phyloP scores from a whole-genome alignment of 2,888 invertebrate species.

The Drosophila incognita region DNA sequence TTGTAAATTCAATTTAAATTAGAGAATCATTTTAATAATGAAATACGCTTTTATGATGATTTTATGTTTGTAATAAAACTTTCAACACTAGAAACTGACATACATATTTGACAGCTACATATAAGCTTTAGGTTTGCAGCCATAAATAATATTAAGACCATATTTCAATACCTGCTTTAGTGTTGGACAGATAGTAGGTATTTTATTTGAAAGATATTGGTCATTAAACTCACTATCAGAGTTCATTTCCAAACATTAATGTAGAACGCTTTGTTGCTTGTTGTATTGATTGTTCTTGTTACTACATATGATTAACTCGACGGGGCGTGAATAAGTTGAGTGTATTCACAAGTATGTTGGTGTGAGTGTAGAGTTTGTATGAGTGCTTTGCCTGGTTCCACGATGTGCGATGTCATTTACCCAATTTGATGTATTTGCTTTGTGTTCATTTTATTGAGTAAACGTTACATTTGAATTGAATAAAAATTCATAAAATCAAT shows the following conservation, averaged over 20 bases:
- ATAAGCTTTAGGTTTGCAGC: too few relatives aligned
- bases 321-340: slow-evolving; percentile 5
- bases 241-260: slow-evolving; percentile 9
- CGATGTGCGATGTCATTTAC: slow-evolving; percentile 20
- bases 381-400: slow-evolving; percentile 36
- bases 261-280: slow-evolving; percentile 38
- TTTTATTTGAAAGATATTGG: not conserved
- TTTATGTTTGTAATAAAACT: not conserved
- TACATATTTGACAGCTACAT: not conserved
- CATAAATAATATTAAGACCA: too few relatives aligned
- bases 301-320: slow-evolving; percentile 20
- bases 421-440: slow-evolving; percentile 11
- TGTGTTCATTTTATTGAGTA: slow-evolving; percentile 2
- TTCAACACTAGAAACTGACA: not conserved
- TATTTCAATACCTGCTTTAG: not conserved
- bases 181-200: not conserved
- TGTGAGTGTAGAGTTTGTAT: slow-evolving; percentile 17
- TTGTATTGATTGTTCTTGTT: slow-evolving; percentile 45
- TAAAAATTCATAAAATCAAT: slow-evolving; percentile 3
- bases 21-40: not conserved
- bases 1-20: not conserved
- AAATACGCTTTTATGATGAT: not conserved
- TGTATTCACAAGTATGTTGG: slow-evolving; percentile 4
- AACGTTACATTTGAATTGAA: slow-evolving; percentile 1
- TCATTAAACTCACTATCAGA: not conserved